Evolutionary conservation across 2,797 vertebrate genomes (phyloP).

Genomic region (Spinibarbus caldwelli): DNA sequence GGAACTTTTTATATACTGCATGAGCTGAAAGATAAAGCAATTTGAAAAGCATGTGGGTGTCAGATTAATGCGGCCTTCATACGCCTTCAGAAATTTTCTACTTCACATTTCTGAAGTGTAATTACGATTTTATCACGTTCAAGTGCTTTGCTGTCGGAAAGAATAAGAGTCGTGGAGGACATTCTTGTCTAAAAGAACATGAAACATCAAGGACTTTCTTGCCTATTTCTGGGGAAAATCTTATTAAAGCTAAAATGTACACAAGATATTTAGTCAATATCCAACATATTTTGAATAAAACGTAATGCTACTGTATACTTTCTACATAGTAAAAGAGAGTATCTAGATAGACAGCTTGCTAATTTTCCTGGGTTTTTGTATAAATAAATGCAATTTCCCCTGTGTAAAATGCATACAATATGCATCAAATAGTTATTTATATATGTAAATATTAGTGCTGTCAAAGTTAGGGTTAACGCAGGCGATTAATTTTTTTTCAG

Average conservation of each 20-base stretch:
- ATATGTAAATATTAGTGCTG: too few species aligned
- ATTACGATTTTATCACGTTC: not conserved
- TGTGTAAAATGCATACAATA: not conserved
- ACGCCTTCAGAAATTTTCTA: too few species aligned
- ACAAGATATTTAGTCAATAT: not conserved
- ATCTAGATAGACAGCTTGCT: not conserved
- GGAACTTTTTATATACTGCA: conserved; percentile 3
- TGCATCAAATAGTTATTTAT: not conserved
- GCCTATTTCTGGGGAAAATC: not conserved
- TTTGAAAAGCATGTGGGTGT: not conserved
- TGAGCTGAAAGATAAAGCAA: not conserved
- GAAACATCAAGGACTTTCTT: not conserved
- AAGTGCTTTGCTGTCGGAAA: not conserved
- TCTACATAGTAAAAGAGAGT: not conserved
- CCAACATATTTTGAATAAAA: not conserved
- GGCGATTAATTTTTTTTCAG: too few species aligned
- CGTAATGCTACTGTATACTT: not conserved
- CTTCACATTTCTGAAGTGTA: not conserved
- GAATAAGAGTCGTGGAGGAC: not conserved
- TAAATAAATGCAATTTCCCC: not conserved
- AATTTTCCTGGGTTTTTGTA: not conserved
- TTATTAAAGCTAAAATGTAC: not conserved
- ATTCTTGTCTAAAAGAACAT: not conserved
- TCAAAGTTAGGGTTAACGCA: too few species aligned
- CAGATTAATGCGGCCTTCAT: not conserved